phyloP scores from a whole-genome alignment of 2,797 vertebrate species.

The Enoplosus armatus region DNA sequence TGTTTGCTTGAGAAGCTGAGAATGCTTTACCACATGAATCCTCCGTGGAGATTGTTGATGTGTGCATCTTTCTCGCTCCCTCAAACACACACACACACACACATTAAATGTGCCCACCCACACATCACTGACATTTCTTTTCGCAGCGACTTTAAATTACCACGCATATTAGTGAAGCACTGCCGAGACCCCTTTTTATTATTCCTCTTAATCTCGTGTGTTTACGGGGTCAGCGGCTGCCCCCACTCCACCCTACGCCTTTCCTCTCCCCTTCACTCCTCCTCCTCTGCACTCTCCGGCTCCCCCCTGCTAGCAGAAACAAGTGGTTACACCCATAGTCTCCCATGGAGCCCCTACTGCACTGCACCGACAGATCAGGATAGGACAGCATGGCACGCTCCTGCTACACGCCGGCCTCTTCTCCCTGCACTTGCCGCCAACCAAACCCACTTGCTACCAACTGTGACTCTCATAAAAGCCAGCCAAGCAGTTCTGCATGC shows the following conservation, averaged over 20 bases:
- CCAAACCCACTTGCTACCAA: conserved; percentile 49
- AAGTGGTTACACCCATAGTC: conserved; percentile 53
- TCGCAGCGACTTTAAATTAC: conserved; percentile 72
- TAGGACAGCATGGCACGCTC: conserved; percentile 44
- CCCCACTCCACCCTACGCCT: conserved; percentile 17
- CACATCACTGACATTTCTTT: conserved; percentile 72
- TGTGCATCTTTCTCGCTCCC: conserved; percentile 29
- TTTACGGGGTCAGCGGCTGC: conserved; percentile 63
- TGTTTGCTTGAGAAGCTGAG: conserved; percentile 71
- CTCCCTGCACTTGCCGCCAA: conserved; percentile 38
- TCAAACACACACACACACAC: conserved; percentile 45
- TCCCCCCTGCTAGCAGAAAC: conserved; percentile 36
- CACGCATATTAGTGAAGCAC: conserved; percentile 71
- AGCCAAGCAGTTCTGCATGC: conserved; percentile 35
- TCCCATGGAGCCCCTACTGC: conserved; percentile 35
- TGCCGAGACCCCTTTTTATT: conserved; percentile 70
- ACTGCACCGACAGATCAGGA: conserved; percentile 38
- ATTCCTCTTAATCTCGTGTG: conserved; percentile 71
- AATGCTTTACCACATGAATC: conserved; percentile 71
- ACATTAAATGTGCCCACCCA: conserved; percentile 59
- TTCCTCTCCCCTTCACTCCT: conserved; percentile 33
- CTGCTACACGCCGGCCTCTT: conserved; percentile 47
- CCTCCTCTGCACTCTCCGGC: neutral
- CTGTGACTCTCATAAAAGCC: conserved; percentile 56
- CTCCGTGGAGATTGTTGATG: conserved; percentile 65